Conservation (phyloP, 2,888 invertebrate genomes). For the Ophion obscuratus region DNA sequence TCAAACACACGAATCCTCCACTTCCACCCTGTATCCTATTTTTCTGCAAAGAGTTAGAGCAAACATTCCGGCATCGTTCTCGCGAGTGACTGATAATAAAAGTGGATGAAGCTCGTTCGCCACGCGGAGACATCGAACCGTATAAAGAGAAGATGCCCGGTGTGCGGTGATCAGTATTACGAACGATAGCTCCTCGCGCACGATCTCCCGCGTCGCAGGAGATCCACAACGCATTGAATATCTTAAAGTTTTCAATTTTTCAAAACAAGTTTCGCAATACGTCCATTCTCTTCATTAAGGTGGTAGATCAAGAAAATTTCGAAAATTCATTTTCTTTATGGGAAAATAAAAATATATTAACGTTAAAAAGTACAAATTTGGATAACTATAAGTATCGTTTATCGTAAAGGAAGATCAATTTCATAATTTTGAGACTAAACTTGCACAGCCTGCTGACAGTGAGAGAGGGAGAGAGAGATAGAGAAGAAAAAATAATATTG, state of each 20-base stretch:
- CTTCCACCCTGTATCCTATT: slow-evolving; percentile 8
- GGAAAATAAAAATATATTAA: background rate
- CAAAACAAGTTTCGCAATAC: slow-evolving; percentile 8
- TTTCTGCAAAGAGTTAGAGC: slow-evolving; percentile 75
- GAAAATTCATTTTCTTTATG: background rate
- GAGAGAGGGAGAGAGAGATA: background rate
- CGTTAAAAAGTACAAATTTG: background rate
- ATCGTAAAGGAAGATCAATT: background rate
- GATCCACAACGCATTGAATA: slow-evolving; percentile 14
- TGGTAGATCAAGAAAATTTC: background rate
- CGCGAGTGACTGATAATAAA: slow-evolving; percentile 76
- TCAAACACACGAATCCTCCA: background rate
- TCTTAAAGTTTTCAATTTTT: slow-evolving; percentile 22
- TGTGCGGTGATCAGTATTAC: slow-evolving; percentile 59
- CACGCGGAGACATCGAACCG: slow-evolving; percentile 62
- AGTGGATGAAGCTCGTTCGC: slow-evolving; percentile 75
- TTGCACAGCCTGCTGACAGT: background rate
- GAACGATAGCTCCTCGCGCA: slow-evolving; percentile 45
- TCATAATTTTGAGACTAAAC: background rate
- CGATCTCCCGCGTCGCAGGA: slow-evolving; percentile 11
- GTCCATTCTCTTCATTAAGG: background rate
- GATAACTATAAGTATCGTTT: background rate
- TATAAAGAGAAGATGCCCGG: slow-evolving; percentile 66
- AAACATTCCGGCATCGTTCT: slow-evolving; percentile 71
- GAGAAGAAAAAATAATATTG: slow-evolving; percentile 3